Percentiles rank a stretch among this genome's conserved stretches.
phyloP scores from a whole-genome alignment of 2,888 invertebrate genomes.

The Candidula unifasciata region DNA sequence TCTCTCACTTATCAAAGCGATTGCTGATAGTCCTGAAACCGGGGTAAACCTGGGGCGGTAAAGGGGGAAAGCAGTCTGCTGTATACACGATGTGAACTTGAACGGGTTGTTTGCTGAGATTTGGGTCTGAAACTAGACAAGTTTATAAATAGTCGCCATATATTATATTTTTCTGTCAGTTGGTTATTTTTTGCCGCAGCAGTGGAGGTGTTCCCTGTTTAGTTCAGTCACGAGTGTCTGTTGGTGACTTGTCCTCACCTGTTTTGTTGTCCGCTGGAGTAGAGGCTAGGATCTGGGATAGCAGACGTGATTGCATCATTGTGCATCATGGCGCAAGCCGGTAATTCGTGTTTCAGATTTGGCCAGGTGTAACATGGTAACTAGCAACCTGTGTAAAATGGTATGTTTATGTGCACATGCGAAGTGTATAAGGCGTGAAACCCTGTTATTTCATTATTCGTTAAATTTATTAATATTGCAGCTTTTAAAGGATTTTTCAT shows the following conservation, averaged over 20 bases:
- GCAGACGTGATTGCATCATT: conserved; percentile 20
- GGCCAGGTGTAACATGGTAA: background rate
- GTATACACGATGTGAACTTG: background rate
- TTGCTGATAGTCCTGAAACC: background rate
- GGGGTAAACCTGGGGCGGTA: background rate
- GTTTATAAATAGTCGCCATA: conserved; percentile 2
- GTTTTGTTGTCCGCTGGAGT: background rate
- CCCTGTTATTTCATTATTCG: too few species aligned
- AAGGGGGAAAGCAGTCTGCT: background rate
- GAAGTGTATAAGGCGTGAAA: too few species aligned
- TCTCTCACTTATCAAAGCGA: conserved; percentile 17
- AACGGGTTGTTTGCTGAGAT: background rate
- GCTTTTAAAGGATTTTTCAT: too few species aligned
- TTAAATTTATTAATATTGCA: too few species aligned
- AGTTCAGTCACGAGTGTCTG: background rate
- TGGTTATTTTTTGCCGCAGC: background rate
- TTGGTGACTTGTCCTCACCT: background rate
- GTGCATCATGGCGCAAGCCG: background rate
- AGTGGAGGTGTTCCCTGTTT: background rate
- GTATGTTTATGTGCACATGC: background rate
- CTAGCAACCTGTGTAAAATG: background rate
- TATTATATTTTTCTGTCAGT: background rate
- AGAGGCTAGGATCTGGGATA: background rate
- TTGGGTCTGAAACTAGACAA: background rate
- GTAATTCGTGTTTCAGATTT: background rate